These are phyloP conservation scores for Lasioglossum marginatum DNA, from an alignment of 2,888 invertebrate genomes.

Conservation along the genomic window DNA sequence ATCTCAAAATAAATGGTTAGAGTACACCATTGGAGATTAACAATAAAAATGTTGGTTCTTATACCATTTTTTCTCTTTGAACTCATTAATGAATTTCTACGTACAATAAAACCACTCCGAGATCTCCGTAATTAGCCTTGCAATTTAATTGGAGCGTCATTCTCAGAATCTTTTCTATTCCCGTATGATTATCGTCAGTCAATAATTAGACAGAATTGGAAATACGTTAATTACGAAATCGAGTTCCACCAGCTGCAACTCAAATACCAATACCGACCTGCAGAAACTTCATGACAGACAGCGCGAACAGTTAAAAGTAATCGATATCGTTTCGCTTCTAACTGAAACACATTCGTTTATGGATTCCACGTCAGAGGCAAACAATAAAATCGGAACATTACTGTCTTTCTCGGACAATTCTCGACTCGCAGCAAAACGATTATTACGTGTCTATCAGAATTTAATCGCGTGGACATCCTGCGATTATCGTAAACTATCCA, in stretches of 20 bases:
- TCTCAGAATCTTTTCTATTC: neutral
- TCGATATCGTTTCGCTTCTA: neutral
- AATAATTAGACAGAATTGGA: conserved; percentile 6
- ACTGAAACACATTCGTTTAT: neutral
- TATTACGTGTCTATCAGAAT: conserved; percentile 12
- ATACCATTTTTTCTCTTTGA: too few species aligned
- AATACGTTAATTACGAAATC: neutral
- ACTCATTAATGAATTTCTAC: neutral
- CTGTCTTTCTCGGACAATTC: neutral
- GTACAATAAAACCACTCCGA: neutral
- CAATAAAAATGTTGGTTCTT: too few species aligned
- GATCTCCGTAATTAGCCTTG: neutral
- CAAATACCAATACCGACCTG: neutral
- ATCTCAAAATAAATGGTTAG: too few species aligned
- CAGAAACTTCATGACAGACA: neutral
- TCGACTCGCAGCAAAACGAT: neutral
- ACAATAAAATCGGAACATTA: neutral
- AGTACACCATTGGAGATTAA: too few species aligned
- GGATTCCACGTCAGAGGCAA: neutral
- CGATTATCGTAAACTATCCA: conserved; percentile 23
- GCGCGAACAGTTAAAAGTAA: neutral
- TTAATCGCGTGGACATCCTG: neutral
- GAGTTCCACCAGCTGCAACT: neutral
- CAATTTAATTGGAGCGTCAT: neutral
- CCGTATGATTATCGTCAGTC: neutral